A percentile compares a stretch with the other conserved stretches of the same genome.
These are phyloP conservation scores for Pterophyllum scalare DNA, from an alignment of 2,113 vertebrate genomes.

Conservation along the genomic window DNA sequence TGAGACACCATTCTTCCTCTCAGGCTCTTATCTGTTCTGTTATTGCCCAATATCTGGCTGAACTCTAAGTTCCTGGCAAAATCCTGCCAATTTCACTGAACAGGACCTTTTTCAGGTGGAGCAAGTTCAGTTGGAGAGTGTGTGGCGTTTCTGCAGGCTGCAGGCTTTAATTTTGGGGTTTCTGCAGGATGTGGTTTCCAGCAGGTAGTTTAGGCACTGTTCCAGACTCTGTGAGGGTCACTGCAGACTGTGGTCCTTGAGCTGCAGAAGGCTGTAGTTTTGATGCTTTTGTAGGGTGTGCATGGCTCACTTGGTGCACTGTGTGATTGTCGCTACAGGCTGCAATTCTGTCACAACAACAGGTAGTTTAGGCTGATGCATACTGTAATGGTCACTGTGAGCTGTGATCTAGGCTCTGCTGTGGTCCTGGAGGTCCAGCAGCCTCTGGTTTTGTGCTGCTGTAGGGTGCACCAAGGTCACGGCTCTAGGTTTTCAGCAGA, in stretches of 20 bases:
- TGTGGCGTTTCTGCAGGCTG: neutral
- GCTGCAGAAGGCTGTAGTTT: too few species aligned
- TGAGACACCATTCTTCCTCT: neutral
- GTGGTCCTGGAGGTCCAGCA: neutral
- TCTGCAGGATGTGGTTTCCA: neutral
- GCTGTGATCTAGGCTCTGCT: too few species aligned
- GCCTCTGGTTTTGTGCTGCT: accelerated
- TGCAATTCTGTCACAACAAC: too few species aligned
- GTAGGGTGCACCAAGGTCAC: accelerated
- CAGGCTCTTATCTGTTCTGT: neutral
- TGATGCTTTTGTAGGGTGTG: too few species aligned
- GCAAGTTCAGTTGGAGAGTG: neutral
- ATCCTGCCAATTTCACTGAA: neutral
- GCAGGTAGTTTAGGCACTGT: accelerated
- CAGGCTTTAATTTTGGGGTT: neutral
- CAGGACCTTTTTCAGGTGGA: neutral
- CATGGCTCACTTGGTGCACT: too few species aligned
- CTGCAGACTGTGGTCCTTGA: neutral
- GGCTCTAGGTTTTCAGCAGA: neutral
- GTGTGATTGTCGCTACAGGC: too few species aligned
- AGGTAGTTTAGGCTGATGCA: too few species aligned
- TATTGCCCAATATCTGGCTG: neutral
- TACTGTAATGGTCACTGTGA: too few species aligned
- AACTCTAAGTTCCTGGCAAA: neutral
- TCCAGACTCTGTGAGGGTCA: neutral